phyloP scores from a whole-genome alignment of 1,140 invertebrate genomes.

The Zaprionus davidi region DNA sequence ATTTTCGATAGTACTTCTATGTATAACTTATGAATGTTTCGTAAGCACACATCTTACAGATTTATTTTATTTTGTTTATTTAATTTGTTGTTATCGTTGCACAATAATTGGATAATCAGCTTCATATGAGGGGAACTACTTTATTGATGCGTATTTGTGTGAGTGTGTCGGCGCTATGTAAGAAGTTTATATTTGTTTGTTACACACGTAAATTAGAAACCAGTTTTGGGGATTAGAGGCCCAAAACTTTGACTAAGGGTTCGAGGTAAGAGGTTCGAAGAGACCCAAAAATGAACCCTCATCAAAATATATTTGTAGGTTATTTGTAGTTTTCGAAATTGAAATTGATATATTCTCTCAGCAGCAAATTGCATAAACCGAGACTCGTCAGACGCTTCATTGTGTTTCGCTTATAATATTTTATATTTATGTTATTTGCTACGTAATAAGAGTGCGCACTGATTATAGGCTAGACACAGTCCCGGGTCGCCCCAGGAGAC shows the following conservation, averaged over 20 bases:
- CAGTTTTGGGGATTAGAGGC: conserved; percentile 25
- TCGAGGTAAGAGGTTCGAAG: background rate
- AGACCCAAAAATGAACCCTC: conserved; percentile 21
- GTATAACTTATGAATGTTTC: background rate
- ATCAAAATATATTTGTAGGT: conserved; percentile 17
- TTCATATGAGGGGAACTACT: background rate
- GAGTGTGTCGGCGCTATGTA: background rate
- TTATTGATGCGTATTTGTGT: background rate
- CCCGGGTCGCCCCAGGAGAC: too few relatives aligned
- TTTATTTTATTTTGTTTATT: background rate
- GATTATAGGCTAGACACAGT: conserved; percentile 19
- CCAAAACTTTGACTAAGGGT: background rate
- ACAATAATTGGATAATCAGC: conserved; percentile 16
- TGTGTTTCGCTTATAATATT: conserved; percentile 13
- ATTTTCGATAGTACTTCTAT: background rate
- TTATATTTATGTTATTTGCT: conserved; percentile 9
- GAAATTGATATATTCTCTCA: conserved; percentile 15
- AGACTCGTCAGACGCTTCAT: conserved; percentile 16
- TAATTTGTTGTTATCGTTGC: background rate
- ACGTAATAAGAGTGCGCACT: background rate
- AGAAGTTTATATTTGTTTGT: conserved; percentile 1
- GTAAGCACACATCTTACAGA: too few relatives aligned
- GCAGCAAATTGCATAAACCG: conserved; percentile 22
- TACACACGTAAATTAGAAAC: conserved; percentile 20
- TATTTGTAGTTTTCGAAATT: conserved; percentile 1